Conservation (phyloP, 2,113 vertebrate genomes). For the Sinocyclocheilus maitianheensis region DNA sequence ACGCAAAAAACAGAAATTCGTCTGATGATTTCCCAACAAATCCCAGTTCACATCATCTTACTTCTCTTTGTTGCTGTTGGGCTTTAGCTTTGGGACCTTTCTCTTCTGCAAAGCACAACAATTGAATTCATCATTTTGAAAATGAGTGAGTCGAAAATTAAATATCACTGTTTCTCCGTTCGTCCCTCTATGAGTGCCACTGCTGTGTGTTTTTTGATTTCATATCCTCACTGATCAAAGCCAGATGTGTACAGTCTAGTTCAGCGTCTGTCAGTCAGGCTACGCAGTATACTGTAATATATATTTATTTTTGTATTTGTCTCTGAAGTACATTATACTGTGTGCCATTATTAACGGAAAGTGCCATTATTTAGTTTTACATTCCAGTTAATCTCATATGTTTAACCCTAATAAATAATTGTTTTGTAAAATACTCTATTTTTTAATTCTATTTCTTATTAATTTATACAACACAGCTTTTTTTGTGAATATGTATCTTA, state of each 20-base stretch:
- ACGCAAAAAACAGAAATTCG: background rate
- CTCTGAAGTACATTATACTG: background rate
- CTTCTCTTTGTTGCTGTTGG: background rate
- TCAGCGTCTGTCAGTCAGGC: constrained; percentile 3
- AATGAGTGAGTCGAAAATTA: background rate
- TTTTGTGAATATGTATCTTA: background rate
- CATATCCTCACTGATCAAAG: constrained; percentile 2
- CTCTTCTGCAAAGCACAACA: constrained; percentile 3
- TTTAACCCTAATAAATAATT: background rate
- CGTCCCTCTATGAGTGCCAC: background rate
- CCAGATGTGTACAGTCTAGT: constrained; percentile 6
- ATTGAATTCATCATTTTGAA: constrained; percentile 24
- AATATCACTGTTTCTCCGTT: background rate
- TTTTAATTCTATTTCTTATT: background rate
- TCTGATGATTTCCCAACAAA: background rate
- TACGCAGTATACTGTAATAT: background rate
- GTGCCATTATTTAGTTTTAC: no score
- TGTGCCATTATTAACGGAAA: no score
- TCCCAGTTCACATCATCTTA: background rate
- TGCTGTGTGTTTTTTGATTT: constrained; percentile 16
- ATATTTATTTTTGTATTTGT: background rate
- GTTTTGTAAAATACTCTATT: background rate
- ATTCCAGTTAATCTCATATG: background rate
- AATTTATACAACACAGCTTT: background rate
- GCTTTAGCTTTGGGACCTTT: background rate